phyloP scores from a whole-genome alignment of 1,140 invertebrate species.

The Fopius arisanus region DNA sequence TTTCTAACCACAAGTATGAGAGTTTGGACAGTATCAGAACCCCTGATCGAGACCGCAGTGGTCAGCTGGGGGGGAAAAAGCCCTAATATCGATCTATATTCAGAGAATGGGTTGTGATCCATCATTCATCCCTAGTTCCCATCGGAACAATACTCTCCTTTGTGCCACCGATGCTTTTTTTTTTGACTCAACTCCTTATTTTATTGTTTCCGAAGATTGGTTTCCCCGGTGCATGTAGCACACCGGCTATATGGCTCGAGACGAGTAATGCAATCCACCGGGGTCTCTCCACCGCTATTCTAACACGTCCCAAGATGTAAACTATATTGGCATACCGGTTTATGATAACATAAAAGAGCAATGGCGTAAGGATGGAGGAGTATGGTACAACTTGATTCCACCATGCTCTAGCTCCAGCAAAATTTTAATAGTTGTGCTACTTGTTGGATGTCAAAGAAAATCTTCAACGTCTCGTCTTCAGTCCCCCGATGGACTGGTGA shows the following conservation, averaged over 20 bases:
- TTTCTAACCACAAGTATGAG: constrained; percentile 39
- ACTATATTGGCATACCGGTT: constrained; percentile 35
- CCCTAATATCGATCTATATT: constrained; percentile 50
- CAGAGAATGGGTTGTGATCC: constrained; percentile 45
- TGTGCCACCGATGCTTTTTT: constrained; percentile 10
- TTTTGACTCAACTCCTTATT: constrained; percentile 36
- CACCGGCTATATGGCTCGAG: constrained; percentile 12
- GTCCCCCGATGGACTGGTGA: no score
- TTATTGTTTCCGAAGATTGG: constrained; percentile 45
- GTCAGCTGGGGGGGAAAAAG: neutral
- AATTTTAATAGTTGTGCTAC: neutral
- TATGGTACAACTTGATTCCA: neutral
- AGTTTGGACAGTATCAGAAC: constrained; percentile 45
- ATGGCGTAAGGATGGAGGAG: constrained; percentile 9
- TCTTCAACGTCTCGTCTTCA: no score
- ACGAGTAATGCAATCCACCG: constrained; percentile 30
- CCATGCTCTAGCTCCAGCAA: neutral
- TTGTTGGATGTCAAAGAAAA: constrained; percentile 6
- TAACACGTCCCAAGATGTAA: constrained; percentile 32
- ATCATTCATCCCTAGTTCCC: constrained; percentile 38
- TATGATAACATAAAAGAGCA: constrained; percentile 36
- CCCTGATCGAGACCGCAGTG: neutral
- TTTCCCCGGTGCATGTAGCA: constrained; percentile 32
- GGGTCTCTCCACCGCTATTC: neutral
- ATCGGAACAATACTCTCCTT: constrained; percentile 28